phyloP scores from a whole-genome alignment of 2,888 invertebrate species.

The Idaea aversata region DNA sequence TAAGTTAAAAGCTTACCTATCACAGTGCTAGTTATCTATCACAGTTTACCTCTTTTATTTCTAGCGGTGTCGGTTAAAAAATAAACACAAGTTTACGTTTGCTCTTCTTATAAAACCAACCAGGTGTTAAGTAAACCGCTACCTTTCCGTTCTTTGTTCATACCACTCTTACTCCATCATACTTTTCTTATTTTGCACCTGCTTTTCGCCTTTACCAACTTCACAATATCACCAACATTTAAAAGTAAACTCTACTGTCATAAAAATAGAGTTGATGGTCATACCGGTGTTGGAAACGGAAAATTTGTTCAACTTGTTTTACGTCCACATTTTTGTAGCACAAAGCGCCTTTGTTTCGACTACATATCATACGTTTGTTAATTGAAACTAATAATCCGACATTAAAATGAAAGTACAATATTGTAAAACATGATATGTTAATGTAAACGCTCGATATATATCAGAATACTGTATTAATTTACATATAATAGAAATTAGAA shows the following conservation, averaged over 20 bases:
- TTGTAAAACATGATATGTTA: slow-evolving; percentile 32
- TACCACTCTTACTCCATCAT: slow-evolving; percentile 27
- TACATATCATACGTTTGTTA: slow-evolving; percentile 37
- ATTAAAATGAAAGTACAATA: slow-evolving; percentile 23
- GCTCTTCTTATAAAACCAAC: slow-evolving; percentile 26
- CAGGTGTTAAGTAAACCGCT: slow-evolving; percentile 42
- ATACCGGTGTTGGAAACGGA: background rate
- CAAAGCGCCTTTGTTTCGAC: slow-evolving; percentile 37
- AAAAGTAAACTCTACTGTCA: slow-evolving; percentile 9
- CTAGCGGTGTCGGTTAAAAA: background rate
- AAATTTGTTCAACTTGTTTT: slow-evolving; percentile 20
- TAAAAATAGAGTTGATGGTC: slow-evolving; percentile 23
- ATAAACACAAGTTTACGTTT: slow-evolving; percentile 17
- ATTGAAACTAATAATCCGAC: slow-evolving; percentile 33
- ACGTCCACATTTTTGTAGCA: slow-evolving; percentile 28
- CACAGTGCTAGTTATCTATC: too few species aligned
- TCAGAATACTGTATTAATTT: slow-evolving; percentile 34
- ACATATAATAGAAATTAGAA: slow-evolving; percentile 50
- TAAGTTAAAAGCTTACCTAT: too few species aligned
- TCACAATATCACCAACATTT: slow-evolving; percentile 8
- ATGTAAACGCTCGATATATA: slow-evolving; percentile 34
- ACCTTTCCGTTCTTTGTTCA: slow-evolving; percentile 40
- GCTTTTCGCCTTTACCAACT: slow-evolving; percentile 20
- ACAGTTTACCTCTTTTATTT: background rate
- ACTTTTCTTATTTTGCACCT: slow-evolving; percentile 51